Base-by-base conservation (phyloP, 35 echinoderm and acorn worm species). In the Stichopus chloronotus region DNA sequence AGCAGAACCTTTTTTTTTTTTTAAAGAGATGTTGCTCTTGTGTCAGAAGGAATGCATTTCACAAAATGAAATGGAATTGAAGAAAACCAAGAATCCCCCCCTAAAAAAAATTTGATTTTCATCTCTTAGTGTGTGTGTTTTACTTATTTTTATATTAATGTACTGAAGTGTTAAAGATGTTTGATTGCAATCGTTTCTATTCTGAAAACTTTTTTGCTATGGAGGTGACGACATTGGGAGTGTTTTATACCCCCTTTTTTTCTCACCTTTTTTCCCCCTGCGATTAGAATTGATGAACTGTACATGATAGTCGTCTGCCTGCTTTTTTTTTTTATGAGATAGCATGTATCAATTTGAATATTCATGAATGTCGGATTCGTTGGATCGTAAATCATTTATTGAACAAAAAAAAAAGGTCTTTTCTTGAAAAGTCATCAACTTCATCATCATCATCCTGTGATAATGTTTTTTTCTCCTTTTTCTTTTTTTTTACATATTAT, bases 231-330 rank as follows among this genome's bases (percentile, higher is more conserved):
- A 43, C 30, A 43, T 7, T n/a, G 17, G 69, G 69, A 74, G 19
- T 74, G 69, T 74, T 74, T 74, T 74, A 74, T 74, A 74, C 69
- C 19, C 22, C 22, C 22, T 61, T 61, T 61, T 74, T 74, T 43
- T 43, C 30, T 43, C 30, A 43, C 30, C 30, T 43, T 43, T 43
- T 43, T 43, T 43, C 3, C 30, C 30, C 30, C 30, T 43, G 69
- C 22, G 69, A 74, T 74, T 74, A 74, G 69, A 74, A 74, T 74
- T 7, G 30, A 14, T 74, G 22, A 74, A 74, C 22, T 74, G 69
- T 74, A 74, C 22, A 74, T 74, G 69, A 74, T 74, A 74, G 69
- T 74, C 22, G 69, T 74, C 22, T 74, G 69, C 17, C 69, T 74
- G 69, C 69, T 7, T 74, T 74, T 74, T 74, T 74, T 74, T 43